Conservation (phyloP, 2,888 invertebrate species). For the Harpalus rufipes region DNA sequence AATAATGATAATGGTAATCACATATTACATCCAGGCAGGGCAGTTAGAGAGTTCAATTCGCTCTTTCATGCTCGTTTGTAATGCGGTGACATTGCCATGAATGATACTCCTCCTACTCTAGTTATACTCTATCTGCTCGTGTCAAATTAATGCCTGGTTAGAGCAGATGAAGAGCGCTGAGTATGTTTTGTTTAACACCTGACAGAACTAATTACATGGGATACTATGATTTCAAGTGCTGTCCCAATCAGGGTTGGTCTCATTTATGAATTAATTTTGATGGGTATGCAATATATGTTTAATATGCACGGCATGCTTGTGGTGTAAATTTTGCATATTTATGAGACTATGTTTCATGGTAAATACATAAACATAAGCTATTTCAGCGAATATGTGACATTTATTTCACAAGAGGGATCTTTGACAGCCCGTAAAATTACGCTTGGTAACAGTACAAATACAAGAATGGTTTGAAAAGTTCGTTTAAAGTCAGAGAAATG, state of each 20-base stretch:
- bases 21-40: neutral
- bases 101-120: neutral
- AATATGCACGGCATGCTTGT: too few species aligned
- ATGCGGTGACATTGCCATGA: neutral
- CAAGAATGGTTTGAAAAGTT: too few species aligned
- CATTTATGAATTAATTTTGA: neutral
- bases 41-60: neutral
- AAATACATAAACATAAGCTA: too few species aligned
- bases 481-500: too few species aligned
- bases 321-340: too few species aligned
- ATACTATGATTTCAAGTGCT: constrained; percentile 14
- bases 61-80: neutral
- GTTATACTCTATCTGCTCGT: constrained; percentile 6
- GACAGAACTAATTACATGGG: neutral
- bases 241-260: neutral
- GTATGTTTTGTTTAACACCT: constrained; percentile 17
- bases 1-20: constrained; percentile 33
- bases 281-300: too few species aligned
- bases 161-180: constrained; percentile 27
- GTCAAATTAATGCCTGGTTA: constrained; percentile 25
- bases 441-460: too few species aligned
- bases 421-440: too few species aligned
- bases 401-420: neutral
- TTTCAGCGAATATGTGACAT: too few species aligned
- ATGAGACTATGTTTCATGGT: too few species aligned